phyloP scores from a whole-genome alignment of 2,888 invertebrate genomes.

The Minunthozetes semirufus region DNA sequence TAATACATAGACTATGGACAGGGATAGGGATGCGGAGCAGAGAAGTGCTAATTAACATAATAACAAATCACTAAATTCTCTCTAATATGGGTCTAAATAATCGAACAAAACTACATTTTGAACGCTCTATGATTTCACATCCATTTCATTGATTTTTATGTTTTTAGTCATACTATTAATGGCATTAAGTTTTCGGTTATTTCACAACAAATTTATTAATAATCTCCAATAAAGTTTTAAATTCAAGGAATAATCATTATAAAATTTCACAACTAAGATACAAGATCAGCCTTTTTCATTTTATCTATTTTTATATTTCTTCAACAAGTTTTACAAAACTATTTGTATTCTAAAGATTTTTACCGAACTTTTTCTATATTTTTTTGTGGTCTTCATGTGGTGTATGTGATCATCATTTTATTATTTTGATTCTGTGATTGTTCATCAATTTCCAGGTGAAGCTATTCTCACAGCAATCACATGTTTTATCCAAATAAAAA shows the following conservation, averaged over 20 bases:
- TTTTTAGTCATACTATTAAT: neutral
- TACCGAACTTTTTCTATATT: neutral
- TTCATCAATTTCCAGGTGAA: slow-evolving; percentile 16
- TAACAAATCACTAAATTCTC: neutral
- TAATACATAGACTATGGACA: neutral
- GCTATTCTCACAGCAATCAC: slow-evolving; percentile 24
- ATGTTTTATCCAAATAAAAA: slow-evolving; percentile 11
- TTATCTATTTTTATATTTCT: too few species aligned
- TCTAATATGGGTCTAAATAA: neutral
- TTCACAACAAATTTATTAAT: neutral
- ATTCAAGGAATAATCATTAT: too few species aligned
- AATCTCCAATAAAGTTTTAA: too few species aligned
- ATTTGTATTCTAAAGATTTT: too few species aligned
- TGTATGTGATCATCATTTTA: neutral
- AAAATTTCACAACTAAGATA: too few species aligned
- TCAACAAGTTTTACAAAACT: too few species aligned
- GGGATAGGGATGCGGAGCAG: neutral
- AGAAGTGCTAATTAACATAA: slow-evolving; percentile 7
- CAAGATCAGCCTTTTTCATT: too few species aligned
- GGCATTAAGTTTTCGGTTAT: neutral
- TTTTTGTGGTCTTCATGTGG: neutral
- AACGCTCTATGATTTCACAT: too few species aligned
- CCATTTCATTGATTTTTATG: neutral
- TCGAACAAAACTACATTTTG: neutral
- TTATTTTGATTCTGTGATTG: neutral